Percentiles rank a stretch among this genome's conserved stretches.
Conservation (phyloP, 2,797 vertebrate genomes). For the Melanotaenia trifasciata region DNA sequence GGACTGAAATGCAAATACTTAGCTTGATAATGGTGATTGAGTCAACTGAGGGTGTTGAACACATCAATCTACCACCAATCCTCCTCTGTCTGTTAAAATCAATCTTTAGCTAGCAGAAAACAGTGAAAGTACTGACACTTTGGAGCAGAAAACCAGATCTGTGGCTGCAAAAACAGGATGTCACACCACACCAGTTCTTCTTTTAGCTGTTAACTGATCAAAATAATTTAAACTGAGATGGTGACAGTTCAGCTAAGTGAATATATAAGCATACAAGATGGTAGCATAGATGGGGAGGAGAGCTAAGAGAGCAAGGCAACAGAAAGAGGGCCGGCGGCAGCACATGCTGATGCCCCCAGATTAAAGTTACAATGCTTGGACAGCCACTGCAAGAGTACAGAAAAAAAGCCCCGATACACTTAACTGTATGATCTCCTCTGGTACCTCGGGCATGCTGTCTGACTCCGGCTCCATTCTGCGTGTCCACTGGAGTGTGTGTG, state of each 20-base stretch:
- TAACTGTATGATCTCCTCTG: constrained; percentile 84
- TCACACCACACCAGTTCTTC: constrained; percentile 1
- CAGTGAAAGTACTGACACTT: neutral
- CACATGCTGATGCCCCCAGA: constrained; percentile 28
- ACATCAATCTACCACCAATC: neutral
- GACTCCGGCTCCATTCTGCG: constrained; percentile 83
- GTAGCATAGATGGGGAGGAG: neutral
- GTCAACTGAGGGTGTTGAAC: neutral
- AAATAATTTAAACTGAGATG: neutral
- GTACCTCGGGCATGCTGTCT: constrained; percentile 77
- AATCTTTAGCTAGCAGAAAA: neutral
- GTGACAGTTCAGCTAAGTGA: neutral
- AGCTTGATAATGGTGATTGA: constrained; percentile 12
- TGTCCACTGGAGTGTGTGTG: constrained; percentile 59
- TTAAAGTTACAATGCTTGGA: constrained; percentile 56
- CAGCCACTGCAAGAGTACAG: constrained; percentile 33
- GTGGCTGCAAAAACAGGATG: constrained; percentile 26
- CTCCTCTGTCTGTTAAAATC: neutral
- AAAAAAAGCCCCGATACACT: constrained; percentile 73
- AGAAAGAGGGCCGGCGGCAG: constrained; percentile 32
- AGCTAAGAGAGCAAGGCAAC: constrained; percentile 19
- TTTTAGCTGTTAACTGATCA: neutral
- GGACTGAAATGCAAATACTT: constrained; percentile 5
- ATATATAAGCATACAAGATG: constrained; percentile 17
- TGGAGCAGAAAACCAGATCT: neutral